phyloP scores from a whole-genome alignment of 2,113 vertebrate genomes.

The Stigmatopora argus region DNA sequence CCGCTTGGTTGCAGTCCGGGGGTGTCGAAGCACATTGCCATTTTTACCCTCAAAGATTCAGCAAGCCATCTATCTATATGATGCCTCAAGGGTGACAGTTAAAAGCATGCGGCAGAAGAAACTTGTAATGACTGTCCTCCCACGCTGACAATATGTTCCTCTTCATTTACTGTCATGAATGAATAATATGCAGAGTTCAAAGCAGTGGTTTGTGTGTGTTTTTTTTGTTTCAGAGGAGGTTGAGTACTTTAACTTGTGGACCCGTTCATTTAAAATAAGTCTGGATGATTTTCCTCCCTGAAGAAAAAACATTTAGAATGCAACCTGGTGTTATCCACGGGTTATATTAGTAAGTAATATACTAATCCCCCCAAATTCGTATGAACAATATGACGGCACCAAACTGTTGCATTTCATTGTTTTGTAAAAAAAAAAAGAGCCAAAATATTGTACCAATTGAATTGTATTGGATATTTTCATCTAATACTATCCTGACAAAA shows the following conservation, averaged over 20 bases:
- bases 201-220: constrained; percentile 2
- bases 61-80: constrained; percentile 5
- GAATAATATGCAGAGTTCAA: constrained; percentile 29
- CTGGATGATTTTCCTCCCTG: background rate
- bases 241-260: background rate
- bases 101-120: constrained; percentile 33
- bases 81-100: constrained; percentile 23
- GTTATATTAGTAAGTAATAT: no score
- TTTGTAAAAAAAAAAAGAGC: no score
- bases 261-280: background rate
- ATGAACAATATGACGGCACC: no score
- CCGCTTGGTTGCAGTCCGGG: constrained; percentile 6
- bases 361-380: no score
- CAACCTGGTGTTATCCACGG: no score
- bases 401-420: no score
- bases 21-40: background rate
- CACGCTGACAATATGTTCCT: constrained; percentile 41
- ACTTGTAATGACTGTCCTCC: constrained; percentile 27
- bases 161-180: constrained; percentile 58
- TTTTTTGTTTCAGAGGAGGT: background rate
- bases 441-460: no score
- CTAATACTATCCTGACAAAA: no score
- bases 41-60: constrained; percentile 1
- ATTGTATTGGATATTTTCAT: no score
- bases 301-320: background rate